Conservation (phyloP, 2,797 vertebrate species). For the Vespertilio murinus region DNA sequence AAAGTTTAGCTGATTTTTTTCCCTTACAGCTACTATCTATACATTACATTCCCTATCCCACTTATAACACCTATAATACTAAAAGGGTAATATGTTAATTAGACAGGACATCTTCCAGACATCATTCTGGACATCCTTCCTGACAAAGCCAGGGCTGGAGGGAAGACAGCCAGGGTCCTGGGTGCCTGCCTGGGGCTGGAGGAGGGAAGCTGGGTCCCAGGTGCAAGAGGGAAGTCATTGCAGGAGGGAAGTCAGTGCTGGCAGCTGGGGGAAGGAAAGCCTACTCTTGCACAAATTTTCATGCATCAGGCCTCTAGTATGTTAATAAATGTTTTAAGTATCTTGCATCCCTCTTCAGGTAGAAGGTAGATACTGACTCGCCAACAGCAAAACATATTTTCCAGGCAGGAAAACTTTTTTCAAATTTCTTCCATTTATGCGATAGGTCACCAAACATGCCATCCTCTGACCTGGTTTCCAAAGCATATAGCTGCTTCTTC, state of each 20-base stretch:
- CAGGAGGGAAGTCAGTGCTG: too few species aligned
- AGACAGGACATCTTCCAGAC: too few species aligned
- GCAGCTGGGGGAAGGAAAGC: too few species aligned
- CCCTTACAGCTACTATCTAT: not conserved
- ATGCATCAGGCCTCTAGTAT: too few species aligned
- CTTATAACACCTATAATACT: not conserved
- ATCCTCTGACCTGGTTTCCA: constrained; percentile 64
- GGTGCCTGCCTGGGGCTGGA: too few species aligned
- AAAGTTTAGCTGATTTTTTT: not conserved
- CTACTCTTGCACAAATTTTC: too few species aligned
- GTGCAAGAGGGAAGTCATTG: too few species aligned
- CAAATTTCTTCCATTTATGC: constrained; percentile 59
- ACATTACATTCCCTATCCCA: not conserved
- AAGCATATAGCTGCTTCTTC: constrained; percentile 56
- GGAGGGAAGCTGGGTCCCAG: too few species aligned
- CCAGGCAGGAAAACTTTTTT: constrained; percentile 54
- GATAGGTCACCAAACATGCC: constrained; percentile 60
- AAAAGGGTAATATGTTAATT: too few species aligned
- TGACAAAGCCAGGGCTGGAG: too few species aligned
- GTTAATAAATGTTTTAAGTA: not conserved
- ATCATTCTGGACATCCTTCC: too few species aligned
- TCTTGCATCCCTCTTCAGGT: not conserved
- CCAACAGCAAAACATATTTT: constrained; percentile 48
- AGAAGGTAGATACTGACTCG: constrained; percentile 3
- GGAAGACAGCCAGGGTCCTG: too few species aligned